These are phyloP conservation scores for Limnephilus auricula DNA, from an alignment of 2,888 invertebrate species.

Conservation along the genomic window DNA sequence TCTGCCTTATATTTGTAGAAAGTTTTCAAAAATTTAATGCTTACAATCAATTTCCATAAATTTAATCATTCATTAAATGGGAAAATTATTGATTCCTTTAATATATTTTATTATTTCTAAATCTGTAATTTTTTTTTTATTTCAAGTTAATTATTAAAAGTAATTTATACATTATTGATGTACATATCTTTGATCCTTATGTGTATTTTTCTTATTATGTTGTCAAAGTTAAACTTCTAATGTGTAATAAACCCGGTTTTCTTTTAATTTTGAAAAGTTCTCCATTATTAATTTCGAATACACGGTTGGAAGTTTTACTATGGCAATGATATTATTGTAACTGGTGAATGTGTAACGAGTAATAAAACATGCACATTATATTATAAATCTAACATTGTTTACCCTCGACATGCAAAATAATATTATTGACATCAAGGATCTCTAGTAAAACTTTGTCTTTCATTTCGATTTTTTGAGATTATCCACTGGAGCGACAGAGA, in stretches of 20 bases:
- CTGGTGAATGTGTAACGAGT: not conserved
- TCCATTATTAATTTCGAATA: not conserved
- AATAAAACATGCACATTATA: not conserved
- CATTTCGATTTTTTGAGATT: not conserved
- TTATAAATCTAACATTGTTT: not conserved
- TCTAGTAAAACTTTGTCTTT: not conserved
- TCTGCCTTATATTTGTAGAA: slow-evolving; percentile 29
- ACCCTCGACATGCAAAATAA: not conserved
- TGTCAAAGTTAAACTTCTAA: not conserved
- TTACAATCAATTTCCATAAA: not conserved
- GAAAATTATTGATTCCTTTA: not conserved
- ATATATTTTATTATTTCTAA: not conserved
- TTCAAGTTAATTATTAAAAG: not conserved
- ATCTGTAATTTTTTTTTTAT: not conserved
- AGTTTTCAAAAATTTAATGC: not conserved
- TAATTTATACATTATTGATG: not conserved
- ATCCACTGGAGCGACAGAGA: too few species aligned
- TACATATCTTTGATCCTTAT: not conserved
- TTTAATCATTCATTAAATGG: not conserved
- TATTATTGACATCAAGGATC: not conserved
- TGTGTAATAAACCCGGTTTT: not conserved
- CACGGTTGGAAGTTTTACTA: not conserved
- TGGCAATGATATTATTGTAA: not conserved
- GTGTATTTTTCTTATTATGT: not conserved
- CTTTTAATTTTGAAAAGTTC: not conserved